Conservation (phyloP, 1,140 invertebrate genomes). For the Thalassaphorura encarpata region DNA sequence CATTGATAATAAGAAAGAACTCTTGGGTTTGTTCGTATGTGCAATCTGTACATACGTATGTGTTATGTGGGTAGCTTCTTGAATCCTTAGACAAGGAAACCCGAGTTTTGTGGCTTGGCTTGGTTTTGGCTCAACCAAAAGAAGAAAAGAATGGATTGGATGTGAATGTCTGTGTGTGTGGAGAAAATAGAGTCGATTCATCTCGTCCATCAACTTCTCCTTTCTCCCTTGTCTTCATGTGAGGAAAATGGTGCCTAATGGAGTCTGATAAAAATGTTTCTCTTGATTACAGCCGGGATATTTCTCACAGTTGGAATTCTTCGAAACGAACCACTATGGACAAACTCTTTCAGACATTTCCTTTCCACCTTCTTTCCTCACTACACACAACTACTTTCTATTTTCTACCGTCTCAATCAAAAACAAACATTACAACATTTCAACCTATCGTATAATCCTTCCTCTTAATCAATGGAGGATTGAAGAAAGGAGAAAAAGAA, state of each 20-base stretch:
- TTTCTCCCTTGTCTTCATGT: slow-evolving; percentile 5
- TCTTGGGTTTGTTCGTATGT: no score
- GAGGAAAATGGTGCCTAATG: slow-evolving; percentile 26
- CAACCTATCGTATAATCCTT: slow-evolving; percentile 17
- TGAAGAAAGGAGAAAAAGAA: no score
- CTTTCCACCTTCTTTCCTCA: slow-evolving; percentile 1
- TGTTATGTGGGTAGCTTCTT: no score
- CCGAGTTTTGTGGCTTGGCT: no score
- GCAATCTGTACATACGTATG: no score
- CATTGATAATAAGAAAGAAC: no score
- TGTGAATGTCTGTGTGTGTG: no score
- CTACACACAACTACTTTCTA: slow-evolving; percentile 1
- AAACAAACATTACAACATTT: neutral
- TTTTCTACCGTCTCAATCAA: neutral
- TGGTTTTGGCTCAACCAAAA: no score
- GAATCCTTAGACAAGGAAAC: no score
- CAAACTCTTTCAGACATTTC: no score
- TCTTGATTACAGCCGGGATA: slow-evolving; percentile 23
- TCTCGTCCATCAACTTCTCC: slow-evolving; percentile 17
- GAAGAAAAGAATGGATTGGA: no score
- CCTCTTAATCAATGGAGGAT: slow-evolving; percentile 23
- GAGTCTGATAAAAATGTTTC: slow-evolving; percentile 29
- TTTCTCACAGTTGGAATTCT: slow-evolving; percentile 15
- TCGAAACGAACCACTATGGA: no score
- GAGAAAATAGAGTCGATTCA: slow-evolving; percentile 10